phyloP scores from a whole-genome alignment of 2,797 vertebrate species.

The Dermochelys coriacea region DNA sequence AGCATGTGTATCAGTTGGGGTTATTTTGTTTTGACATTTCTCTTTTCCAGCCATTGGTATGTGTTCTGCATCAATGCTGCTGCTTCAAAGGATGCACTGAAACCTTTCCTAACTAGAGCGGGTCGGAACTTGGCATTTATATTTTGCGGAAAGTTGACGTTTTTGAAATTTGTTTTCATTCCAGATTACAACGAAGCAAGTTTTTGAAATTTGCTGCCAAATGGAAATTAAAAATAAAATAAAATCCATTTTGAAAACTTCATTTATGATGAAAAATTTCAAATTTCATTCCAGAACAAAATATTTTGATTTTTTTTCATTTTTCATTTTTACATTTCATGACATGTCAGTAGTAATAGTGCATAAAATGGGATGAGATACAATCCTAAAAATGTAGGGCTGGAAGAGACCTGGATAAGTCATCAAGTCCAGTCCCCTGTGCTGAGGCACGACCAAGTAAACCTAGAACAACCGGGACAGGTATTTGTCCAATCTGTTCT shows the following conservation, averaged over 20 bases:
- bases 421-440: neutral
- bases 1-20: constrained; percentile 9
- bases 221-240: neutral
- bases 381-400: neutral
- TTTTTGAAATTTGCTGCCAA: no score
- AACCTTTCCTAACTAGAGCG: neutral
- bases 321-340: neutral
- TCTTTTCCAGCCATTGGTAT: constrained; percentile 1
- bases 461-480: neutral
- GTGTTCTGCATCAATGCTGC: constrained; percentile 37
- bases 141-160: neutral
- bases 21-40: neutral
- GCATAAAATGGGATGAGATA: neutral
- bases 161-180: neutral
- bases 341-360: neutral
- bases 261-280: no score
- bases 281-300: no score
- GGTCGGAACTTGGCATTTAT: neutral
- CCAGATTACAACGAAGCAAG: neutral
- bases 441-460: neutral
- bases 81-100: constrained; percentile 5
- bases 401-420: neutral
- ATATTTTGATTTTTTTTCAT: neutral
- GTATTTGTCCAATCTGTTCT: neutral
- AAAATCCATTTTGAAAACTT: no score